These are phyloP conservation scores for Microctenopoma lineatum DNA, from an alignment of 2,797 vertebrate genomes.

Conservation along the genomic window DNA sequence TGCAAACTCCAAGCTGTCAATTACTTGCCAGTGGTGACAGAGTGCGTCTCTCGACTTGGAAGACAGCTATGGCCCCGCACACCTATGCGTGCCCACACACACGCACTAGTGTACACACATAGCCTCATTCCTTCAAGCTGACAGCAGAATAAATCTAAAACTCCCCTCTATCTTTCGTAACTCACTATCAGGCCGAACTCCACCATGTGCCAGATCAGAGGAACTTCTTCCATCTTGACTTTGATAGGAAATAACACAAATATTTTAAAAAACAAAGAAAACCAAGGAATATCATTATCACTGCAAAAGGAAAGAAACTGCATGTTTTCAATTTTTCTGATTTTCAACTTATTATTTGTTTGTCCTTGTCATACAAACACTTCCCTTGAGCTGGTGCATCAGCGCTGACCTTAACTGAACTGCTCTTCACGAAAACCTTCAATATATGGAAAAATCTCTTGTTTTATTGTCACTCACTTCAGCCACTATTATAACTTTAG, in stretches of 20 bases:
- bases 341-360: slow-evolving; percentile 10
- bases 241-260: slow-evolving; percentile 63
- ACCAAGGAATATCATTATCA: slow-evolving; percentile 15
- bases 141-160: slow-evolving; percentile 79
- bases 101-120: neutral
- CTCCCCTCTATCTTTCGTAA: slow-evolving; percentile 63
- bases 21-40: slow-evolving; percentile 77
- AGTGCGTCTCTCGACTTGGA: slow-evolving; percentile 75
- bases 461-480: slow-evolving; percentile 6
- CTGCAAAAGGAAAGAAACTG: neutral
- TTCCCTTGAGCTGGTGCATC: neutral
- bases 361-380: neutral
- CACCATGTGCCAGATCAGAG: slow-evolving; percentile 55
- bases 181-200: slow-evolving; percentile 61
- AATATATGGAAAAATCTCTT: neutral
- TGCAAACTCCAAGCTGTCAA: slow-evolving; percentile 80
- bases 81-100: slow-evolving; percentile 27
- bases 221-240: slow-evolving; percentile 46
- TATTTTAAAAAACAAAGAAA: slow-evolving; percentile 39
- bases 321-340: neutral
- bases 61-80: slow-evolving; percentile 69
- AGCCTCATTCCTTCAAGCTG: slow-evolving; percentile 47
- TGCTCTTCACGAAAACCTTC: neutral
- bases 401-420: neutral
- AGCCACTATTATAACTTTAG: neutral